Percentiles rank a stretch among this genome's conserved stretches.
These are phyloP conservation scores for Galaxea fascicularis DNA, from an alignment of 92 coral and sea anemone species.

Conservation along the genomic window DNA sequence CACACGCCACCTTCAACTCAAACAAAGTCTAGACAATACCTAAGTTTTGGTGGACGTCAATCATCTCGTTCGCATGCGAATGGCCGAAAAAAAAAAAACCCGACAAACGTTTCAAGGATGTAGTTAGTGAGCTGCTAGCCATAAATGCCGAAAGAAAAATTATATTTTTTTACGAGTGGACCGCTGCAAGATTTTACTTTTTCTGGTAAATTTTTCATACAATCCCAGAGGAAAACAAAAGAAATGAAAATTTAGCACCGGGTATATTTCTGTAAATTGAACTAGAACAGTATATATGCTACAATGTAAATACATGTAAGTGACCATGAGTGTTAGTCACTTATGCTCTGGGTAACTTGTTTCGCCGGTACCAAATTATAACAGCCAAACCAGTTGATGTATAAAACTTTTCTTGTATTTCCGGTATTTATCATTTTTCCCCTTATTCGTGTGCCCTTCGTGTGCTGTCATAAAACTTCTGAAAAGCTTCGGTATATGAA, in stretches of 20 bases:
- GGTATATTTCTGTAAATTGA: not conserved
- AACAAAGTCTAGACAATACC: too few relatives aligned
- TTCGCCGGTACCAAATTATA: not conserved
- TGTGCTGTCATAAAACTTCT: not conserved
- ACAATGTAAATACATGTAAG: not conserved
- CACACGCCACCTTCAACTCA: too few relatives aligned
- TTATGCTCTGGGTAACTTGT: slow-evolving; percentile 6
- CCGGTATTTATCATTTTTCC: slow-evolving; percentile 1
- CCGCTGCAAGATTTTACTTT: too few relatives aligned
- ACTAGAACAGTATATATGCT: not conserved
- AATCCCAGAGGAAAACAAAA: slow-evolving; percentile 1
- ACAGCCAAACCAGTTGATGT: slow-evolving; percentile 7
- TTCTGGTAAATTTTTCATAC: too few relatives aligned
- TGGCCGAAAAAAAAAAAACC: too few relatives aligned
- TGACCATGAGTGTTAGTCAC: not conserved
- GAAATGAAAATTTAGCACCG: not conserved
- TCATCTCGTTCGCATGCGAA: too few relatives aligned
- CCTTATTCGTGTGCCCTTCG: not conserved
- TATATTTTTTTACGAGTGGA: not conserved
- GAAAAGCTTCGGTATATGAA: not conserved
- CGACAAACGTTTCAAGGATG: too few relatives aligned
- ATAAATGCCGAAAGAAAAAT: too few relatives aligned
- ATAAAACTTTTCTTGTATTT: not conserved
- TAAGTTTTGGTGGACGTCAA: too few relatives aligned
- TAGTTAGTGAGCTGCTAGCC: too few relatives aligned